Evolutionary conservation across 2,797 vertebrate species (phyloP), one percentile per base, ranked within the genome.

Genomic region (Picus viridis): DNA sequence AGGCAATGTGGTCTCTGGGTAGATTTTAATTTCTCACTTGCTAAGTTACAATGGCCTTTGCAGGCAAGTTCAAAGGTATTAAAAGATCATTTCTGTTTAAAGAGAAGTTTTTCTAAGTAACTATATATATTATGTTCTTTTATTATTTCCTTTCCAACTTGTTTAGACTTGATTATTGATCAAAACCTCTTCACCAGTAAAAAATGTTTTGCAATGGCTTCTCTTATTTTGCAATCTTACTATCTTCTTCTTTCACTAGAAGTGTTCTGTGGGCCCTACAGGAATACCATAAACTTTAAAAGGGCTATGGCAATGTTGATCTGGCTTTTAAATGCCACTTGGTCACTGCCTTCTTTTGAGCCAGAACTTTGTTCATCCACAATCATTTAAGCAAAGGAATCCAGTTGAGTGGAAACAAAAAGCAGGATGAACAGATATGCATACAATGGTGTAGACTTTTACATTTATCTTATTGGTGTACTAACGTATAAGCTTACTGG

Each of bases 131-230:
- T 86, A 5, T 7, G 86, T 95, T 95, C 10, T 90, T 83, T 89
- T 91, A 86, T 61, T 89, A 51, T 81, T 89, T 95, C 67, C 36
- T 84, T 84, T 90, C 61, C 70, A 73, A 49, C 36, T 92, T 94
- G 34, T 90, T 92, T 63, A 62, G 58, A 30, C 62, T 76, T 89
- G 81, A 89, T 41, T 93, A 88, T 70, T 64, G 43, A 81, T 20
- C 58, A 57, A 90, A 96, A 91, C n/a, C 36, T 93, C 68, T 34
- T 6, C 54, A 84, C 88, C 87, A 86, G 29, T 79, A 83, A 69
- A 90, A 96, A 54, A 85, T 54, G 9, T 75, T 96, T 96, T 89
- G 93, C 57, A 73, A n/a, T 64, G 36, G 27, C 49, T 32, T 89
- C 19, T 91, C 61, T 64, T 83, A 63, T 65, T 69, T 94, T 92